Evolutionary conservation across 2,797 vertebrate species (phyloP).

Genomic region (Remorina albescens): DNA sequence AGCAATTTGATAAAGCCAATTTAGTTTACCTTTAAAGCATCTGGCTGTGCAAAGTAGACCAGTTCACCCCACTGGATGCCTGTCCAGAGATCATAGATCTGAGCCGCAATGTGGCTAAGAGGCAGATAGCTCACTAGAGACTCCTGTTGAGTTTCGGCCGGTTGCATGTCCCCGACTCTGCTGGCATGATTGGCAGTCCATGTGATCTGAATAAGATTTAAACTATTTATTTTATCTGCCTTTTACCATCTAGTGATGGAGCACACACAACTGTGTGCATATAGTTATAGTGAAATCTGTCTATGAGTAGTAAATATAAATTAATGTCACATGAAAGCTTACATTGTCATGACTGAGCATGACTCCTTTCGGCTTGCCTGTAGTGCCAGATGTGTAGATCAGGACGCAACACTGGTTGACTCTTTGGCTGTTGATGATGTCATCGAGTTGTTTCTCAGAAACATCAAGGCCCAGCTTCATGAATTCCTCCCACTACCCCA

Average conservation of each 20-base stretch:
- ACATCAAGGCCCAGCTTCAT: slow-evolving; percentile 84
- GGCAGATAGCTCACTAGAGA: slow-evolving; percentile 91
- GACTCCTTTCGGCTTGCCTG: slow-evolving; percentile 90
- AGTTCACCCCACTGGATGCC: slow-evolving; percentile 90
- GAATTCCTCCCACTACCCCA: slow-evolving; percentile 86
- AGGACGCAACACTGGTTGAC: slow-evolving; percentile 90
- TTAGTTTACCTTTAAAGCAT: slow-evolving; percentile 89
- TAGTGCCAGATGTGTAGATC: slow-evolving; percentile 92
- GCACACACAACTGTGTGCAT: not conserved
- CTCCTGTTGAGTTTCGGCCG: slow-evolving; percentile 88
- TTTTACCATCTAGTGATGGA: not conserved
- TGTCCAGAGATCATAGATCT: slow-evolving; percentile 92
- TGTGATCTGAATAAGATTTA: slow-evolving; percentile 84
- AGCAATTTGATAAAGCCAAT: not conserved
- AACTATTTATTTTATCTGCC: not conserved
- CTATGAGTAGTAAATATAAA: not conserved
- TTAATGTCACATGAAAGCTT: slow-evolving; percentile 26
- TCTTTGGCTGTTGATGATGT: slow-evolving; percentile 84
- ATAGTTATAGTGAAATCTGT: not conserved
- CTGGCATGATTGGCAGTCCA: slow-evolving; percentile 89
- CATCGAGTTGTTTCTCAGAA: slow-evolving; percentile 83
- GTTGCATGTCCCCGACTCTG: slow-evolving; percentile 85
- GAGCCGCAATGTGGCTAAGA: slow-evolving; percentile 91
- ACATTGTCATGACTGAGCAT: slow-evolving; percentile 95
- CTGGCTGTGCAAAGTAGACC: slow-evolving; percentile 90